A percentile compares a stretch with the other conserved stretches of the same genome.
These are phyloP conservation scores for Colossoma macropomum DNA, from an alignment of 2,113 vertebrate genomes.

Conservation along the genomic window DNA sequence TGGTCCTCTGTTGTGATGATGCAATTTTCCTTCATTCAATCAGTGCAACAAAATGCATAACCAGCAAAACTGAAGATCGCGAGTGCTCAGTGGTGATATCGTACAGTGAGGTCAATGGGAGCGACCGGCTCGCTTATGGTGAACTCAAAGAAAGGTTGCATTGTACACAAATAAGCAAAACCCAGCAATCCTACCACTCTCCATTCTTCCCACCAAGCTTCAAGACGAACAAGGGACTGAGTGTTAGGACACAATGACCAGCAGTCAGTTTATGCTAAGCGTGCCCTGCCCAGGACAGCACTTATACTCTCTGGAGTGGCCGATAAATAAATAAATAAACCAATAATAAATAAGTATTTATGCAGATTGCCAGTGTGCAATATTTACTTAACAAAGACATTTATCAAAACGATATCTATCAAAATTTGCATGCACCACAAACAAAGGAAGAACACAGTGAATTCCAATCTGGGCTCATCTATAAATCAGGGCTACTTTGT, in stretches of 20 bases:
- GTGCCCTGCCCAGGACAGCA: slow-evolving; percentile 29
- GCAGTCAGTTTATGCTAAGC: slow-evolving; percentile 39
- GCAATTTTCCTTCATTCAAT: not conserved
- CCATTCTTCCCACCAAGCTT: slow-evolving; percentile 31
- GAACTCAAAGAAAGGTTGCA: slow-evolving; percentile 23
- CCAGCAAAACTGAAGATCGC: not conserved
- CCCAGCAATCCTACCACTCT: slow-evolving; percentile 39
- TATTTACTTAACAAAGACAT: slow-evolving; percentile 7
- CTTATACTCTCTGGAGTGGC: slow-evolving; percentile 15
- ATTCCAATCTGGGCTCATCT: too few species aligned
- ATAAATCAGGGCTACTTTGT: too few species aligned
- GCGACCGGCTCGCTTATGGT: slow-evolving; percentile 4
- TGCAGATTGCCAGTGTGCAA: not conserved
- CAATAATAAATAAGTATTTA: too few species aligned
- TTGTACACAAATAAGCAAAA: slow-evolving; percentile 34
- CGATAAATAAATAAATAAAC: not conserved
- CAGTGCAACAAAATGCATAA: not conserved
- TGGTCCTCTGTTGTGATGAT: too few species aligned
- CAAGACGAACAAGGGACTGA: slow-evolving; percentile 62
- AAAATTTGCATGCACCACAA: too few species aligned
- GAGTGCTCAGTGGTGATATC: not conserved
- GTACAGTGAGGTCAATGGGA: not conserved
- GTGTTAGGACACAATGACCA: slow-evolving; percentile 64
- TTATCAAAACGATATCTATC: too few species aligned
- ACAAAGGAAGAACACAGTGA: too few species aligned